These are phyloP conservation scores for Channallabes apus DNA, from an alignment of 2,797 vertebrate genomes.

Conservation along the genomic window DNA sequence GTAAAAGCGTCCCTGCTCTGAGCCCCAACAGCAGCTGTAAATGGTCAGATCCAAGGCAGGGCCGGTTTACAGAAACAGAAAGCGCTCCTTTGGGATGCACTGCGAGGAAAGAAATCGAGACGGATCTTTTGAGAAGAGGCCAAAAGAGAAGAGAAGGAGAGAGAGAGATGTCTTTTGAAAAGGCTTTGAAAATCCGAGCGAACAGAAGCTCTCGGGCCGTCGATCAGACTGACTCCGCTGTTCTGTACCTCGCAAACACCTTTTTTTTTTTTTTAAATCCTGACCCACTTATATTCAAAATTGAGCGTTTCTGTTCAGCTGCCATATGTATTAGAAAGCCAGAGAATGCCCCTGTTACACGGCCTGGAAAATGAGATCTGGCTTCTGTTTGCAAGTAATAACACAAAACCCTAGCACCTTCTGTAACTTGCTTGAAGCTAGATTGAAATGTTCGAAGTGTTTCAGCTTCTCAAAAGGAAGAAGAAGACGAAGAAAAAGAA, in stretches of 20 bases:
- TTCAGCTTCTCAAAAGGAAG: not conserved
- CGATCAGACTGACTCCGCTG: conserved; percentile 17
- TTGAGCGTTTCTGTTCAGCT: conserved; percentile 1
- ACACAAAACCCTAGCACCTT: conserved; percentile 15
- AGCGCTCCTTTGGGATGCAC: conserved; percentile 18
- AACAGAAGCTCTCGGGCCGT: conserved; percentile 8
- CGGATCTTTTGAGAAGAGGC: conserved; percentile 1
- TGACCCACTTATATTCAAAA: conserved; percentile 45
- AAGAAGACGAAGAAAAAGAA: not conserved
- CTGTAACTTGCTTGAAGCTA: conserved; percentile 21
- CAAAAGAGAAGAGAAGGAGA: not conserved
- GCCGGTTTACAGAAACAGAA: not conserved
- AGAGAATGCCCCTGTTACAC: conserved; percentile 34
- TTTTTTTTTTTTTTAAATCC: conserved; percentile 17
- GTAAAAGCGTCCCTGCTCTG: not conserved
- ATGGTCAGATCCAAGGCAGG: conserved; percentile 7
- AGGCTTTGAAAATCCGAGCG: conserved; percentile 19
- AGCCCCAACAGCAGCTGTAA: not conserved
- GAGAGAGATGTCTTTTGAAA: not conserved
- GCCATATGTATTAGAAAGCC: conserved; percentile 15
- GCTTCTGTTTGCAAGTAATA: conserved; percentile 18
- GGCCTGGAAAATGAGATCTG: conserved; percentile 35
- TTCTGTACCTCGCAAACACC: conserved; percentile 10
- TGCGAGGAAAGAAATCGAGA: conserved; percentile 20
- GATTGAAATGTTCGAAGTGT: conserved; percentile 20